Evolutionary conservation across 2,113 vertebrate genomes (phyloP), one percentile per base, ranked within the genome.

Genomic region (Scomber scombrus): DNA sequence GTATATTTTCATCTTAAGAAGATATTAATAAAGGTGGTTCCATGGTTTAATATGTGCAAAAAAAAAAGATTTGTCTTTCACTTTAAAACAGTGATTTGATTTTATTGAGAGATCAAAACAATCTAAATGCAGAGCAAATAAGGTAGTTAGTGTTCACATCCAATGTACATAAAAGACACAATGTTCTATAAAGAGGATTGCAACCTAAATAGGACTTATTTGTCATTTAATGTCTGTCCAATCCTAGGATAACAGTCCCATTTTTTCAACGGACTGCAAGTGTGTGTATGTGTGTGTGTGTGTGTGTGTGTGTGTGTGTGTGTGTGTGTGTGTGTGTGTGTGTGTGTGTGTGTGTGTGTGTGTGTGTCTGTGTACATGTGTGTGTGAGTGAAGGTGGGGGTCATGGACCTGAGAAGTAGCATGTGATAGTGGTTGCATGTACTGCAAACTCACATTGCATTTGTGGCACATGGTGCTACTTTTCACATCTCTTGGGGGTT

Each of bases 361-460:
- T 62, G 70, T 66, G 76, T 86, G 83, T 60, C 81, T 61, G 46
- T 4, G 31, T 60, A 43, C 12, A 49, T 23, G 58, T 29, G 43
- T 23, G 52, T 11, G 40, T 63, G 49, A 29, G 23, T 14, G 58
- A 11, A 61, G 31, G 77, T 78, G 78, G 56, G 81, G 67, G 50
- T 74, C 69, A 64, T 83, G 74, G 70, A 79, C 61, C 81, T 65
- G 45, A 80, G 75, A 70, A 63, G 57, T 34, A 60, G 31, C 61
- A 58, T 78, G 75, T 79, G 54, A 85, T 81, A 71, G 77, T 75
- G 23, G 62, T 26, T 26, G 23, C 23, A 26, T 26, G 23, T 56
- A 43, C 86, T 87, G 66, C 72, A 89, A 86, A 87, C 62, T 80
- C 50, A 31, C 47, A 43, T 64, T 68, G 58, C 21, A 51, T 72